Base-by-base conservation (phyloP, 2,888 invertebrate species). In the Lobophora halterata region DNA sequence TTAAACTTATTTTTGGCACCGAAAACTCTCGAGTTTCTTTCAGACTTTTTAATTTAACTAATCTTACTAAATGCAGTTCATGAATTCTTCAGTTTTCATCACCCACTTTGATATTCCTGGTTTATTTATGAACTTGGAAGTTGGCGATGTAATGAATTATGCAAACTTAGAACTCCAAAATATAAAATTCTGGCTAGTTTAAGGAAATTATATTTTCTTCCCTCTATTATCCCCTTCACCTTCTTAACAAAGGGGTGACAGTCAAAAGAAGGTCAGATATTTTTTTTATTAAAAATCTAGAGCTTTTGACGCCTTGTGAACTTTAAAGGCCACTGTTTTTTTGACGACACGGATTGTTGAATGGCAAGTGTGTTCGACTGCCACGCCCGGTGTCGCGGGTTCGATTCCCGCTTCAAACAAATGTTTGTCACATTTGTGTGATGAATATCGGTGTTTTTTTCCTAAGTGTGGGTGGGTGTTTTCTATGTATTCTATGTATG, bases 241-340 rank as follows among this genome's bases (percentile, higher is more conserved):
- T 30, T 38, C 25, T 28, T 31, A 5, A 36, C 35, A 40, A 36
- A 43, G 20, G 31, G 37, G 11, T 40, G 27, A 31, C 42, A 49
- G 29, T 38, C 37, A 29, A 40, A 25, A 17, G 34, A 34, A 13
- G 17, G 50, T 50, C 50, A 50, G 38, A 41, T 13, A 37, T 45
- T 46, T 46, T 39, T 50, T 40, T 25, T 18, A 37, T 31, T 28
- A 25, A 27, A 31, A 30, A 23, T 41, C 29, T 18, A 27, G 25
- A 27, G 27, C 21, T 32, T 5, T 34, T 37, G 38, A 39, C 37
- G 40, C 31, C 27, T 46, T n/a, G n/a, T n/a, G 32, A 39, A 47
- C 45, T 50, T 35, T 42, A 46, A 46, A 43, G 43, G 43, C 32
- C n/a, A n/a, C n/a, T n/a, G n/a, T n/a, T n/a, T n/a, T n/a, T n/a